Conservation (phyloP, 2,113 vertebrate species). For the Triplophysa dalaica region DNA sequence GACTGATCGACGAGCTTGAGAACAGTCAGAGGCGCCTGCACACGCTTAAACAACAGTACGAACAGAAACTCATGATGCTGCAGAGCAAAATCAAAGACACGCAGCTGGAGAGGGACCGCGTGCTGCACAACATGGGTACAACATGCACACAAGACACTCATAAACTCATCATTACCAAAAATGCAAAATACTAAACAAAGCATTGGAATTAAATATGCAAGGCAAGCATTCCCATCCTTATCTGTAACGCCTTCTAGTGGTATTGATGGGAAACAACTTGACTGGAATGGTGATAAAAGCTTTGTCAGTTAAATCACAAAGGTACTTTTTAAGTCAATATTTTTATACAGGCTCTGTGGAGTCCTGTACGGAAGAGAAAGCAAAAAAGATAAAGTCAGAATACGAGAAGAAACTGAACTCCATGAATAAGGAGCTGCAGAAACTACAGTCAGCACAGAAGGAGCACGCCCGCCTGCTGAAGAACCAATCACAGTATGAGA, state of each 20-base stretch:
- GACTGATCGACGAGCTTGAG: constrained; percentile 96
- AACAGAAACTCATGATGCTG: constrained; percentile 94
- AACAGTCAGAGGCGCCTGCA: constrained; percentile 95
- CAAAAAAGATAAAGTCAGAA: constrained; percentile 89
- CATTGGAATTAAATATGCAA: no score
- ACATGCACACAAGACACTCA: not conserved
- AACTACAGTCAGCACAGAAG: constrained; percentile 92
- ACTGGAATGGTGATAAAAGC: not conserved
- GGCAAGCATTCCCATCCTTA: not conserved
- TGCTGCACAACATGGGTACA: constrained; percentile 95
- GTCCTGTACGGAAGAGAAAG: constrained; percentile 91
- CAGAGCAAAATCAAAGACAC: constrained; percentile 97
- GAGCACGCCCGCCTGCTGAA: constrained; percentile 92
- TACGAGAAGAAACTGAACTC: constrained; percentile 93
- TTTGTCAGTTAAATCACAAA: not conserved
- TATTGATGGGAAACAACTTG: not conserved
- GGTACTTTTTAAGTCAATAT: not conserved
- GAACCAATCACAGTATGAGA: constrained; percentile 97
- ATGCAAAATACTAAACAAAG: no score
- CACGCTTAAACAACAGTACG: constrained; percentile 94
- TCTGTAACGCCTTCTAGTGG: not conserved
- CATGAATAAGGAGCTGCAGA: constrained; percentile 97
- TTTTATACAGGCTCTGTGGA: constrained; percentile 85
- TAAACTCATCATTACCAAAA: not conserved
- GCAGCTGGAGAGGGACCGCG: constrained; percentile 94